Evolutionary conservation across 2,113 vertebrate species (phyloP), one percentile per base, ranked within the genome.

Genomic region (Phoxinus phoxinus): DNA sequence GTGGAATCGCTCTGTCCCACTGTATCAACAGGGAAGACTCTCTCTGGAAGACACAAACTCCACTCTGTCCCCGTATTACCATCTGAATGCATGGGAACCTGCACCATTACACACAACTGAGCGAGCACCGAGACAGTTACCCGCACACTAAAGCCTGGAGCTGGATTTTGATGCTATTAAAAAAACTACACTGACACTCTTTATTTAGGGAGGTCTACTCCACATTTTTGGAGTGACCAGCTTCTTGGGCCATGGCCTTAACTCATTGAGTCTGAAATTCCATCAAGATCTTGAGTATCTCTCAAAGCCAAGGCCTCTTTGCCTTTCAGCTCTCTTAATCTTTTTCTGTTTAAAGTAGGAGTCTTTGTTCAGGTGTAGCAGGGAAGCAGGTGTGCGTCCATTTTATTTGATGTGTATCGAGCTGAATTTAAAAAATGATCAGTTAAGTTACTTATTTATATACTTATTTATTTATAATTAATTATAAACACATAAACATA

Each of bases 31-130:
- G 56, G 2, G 86, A 90, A 85, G 77, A 84, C 76, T 86, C 77
- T 53, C 61, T 86, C 82, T 84, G 41, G n/a, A 15, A 61, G 30
- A 73, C 87, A 90, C 71, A 91, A 85, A 76, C 89, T 86, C 90
- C 88, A 92, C 92, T 94, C 90, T 93, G 85, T 59, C 85, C 84
- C 89, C 83, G 69, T 86, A 93, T 95, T 94, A 94, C 88, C 95
- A 95, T 95, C 91, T 94, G 92, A 95, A 95, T 90, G 87, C 87
- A 93, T 93, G 93, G 89, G 92, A 94, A 92, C 89, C 90, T 87
- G 86, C 87, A 90, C 84, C 86, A 92, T 90, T 90, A 91, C 89
- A 93, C 89, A 91, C 81, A 90, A 87, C 88, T 86, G 76, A 90
- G 37, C 84, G 87, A 84, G 85, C 87, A 87, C 85, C 53, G 74